These are phyloP conservation scores for Apostichopus californicus DNA, from an alignment of 35 echinoderm and acorn worm species.

Conservation along the genomic window DNA sequence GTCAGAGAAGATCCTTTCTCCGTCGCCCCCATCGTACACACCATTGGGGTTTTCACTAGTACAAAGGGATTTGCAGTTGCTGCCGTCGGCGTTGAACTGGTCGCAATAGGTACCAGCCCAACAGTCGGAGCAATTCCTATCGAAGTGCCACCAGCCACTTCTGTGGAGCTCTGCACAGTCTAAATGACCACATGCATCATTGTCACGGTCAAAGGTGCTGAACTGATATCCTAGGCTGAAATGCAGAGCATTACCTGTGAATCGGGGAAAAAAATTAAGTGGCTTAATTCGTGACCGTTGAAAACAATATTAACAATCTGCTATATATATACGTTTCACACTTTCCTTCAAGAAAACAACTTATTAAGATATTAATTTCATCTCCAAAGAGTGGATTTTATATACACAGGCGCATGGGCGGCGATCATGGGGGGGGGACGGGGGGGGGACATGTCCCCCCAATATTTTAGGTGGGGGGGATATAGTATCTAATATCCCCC, in stretches of 20 bases:
- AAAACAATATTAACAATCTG: too few species aligned
- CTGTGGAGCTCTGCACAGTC: constrained; percentile 11
- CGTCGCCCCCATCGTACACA: neutral
- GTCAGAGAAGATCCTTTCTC: neutral
- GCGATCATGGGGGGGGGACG: too few species aligned
- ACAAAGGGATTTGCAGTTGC: neutral
- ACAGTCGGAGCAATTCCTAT: neutral
- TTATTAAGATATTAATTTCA: too few species aligned
- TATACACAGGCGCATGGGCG: too few species aligned
- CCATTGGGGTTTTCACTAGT: neutral
- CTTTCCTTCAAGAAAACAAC: too few species aligned
- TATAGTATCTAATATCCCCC: too few species aligned
- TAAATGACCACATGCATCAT: neutral
- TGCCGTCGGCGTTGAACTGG: neutral
- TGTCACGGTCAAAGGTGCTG: constrained; percentile 14
- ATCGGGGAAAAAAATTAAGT: neutral
- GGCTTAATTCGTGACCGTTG: too few species aligned
- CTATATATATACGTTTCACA: too few species aligned
- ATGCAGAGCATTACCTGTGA: neutral
- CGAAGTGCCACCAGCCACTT: constrained; percentile 1
- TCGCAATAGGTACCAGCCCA: neutral
- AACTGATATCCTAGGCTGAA: neutral
- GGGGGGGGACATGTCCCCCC: too few species aligned
- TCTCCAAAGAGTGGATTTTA: too few species aligned
- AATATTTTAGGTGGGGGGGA: too few species aligned